A percentile compares a stretch with the other conserved stretches of the same genome.
These are phyloP conservation scores for Smittia aterrima DNA, from an alignment of 2,888 invertebrate genomes.

Conservation along the genomic window DNA sequence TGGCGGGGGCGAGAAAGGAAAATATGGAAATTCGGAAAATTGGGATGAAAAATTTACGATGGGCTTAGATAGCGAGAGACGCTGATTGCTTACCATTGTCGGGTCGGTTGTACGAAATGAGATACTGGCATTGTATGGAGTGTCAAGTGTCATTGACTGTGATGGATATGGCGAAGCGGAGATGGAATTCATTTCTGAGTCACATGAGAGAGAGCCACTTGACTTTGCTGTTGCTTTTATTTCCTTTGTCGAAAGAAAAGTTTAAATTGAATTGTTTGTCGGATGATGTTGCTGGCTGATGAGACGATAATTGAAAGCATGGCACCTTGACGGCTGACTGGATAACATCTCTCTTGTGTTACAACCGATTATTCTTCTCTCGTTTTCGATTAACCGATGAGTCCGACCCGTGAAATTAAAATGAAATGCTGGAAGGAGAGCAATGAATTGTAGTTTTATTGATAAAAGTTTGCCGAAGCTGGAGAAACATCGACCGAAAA, in stretches of 20 bases:
- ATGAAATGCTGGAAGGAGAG: background rate
- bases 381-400: no score
- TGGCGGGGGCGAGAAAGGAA: background rate
- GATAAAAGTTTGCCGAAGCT: no score
- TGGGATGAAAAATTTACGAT: background rate
- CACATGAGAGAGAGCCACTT: background rate
- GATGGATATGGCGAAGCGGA: background rate
- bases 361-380: background rate
- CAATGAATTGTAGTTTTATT: no score
- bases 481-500: no score
- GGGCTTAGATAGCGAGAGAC: background rate
- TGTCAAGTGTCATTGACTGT: background rate
- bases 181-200: conserved; percentile 19
- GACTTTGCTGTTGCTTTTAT: background rate
- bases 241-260: background rate
- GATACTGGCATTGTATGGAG: background rate
- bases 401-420: background rate
- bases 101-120: background rate
- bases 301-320: conserved; percentile 5
- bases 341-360: conserved; percentile 13
- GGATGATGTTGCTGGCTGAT: background rate
- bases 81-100: background rate
- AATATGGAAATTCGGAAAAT: conserved; percentile 21
- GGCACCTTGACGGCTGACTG: background rate
- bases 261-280: conserved; percentile 19